Percentiles rank a stretch among this genome's conserved stretches.
Conservation (phyloP, 1,140 invertebrate species). For the Apolygus lucorum region DNA sequence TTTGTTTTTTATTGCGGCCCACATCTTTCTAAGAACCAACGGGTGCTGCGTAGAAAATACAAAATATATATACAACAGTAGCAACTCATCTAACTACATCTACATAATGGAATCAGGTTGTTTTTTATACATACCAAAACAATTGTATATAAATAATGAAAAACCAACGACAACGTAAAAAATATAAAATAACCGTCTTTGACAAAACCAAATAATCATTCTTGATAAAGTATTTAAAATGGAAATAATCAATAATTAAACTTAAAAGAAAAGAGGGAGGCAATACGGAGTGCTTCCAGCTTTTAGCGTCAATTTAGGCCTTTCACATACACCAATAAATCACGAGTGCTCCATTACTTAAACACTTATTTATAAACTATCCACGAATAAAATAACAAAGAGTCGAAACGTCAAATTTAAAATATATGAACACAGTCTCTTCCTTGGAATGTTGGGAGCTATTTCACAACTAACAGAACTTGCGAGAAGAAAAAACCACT, state of each 20-base stretch:
- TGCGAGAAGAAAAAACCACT: too few species aligned
- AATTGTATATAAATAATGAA: too few species aligned
- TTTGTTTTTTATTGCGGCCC: slow-evolving; percentile 15
- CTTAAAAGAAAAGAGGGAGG: background rate
- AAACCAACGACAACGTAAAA: background rate
- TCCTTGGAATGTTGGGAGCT: slow-evolving; percentile 8
- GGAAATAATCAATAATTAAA: background rate
- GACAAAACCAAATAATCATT: background rate
- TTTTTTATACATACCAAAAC: background rate
- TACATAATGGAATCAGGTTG: slow-evolving; percentile 3
- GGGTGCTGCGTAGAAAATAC: slow-evolving; percentile 16
- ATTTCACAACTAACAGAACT: too few species aligned
- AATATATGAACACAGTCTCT: slow-evolving; percentile 8
- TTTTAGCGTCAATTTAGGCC: background rate
- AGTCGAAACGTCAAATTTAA: background rate
- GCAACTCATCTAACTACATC: slow-evolving; percentile 14
- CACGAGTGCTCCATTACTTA: slow-evolving; percentile 10
- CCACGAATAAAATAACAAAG: background rate
- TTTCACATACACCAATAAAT: background rate
- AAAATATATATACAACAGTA: slow-evolving; percentile 17
- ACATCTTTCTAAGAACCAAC: slow-evolving; percentile 15
- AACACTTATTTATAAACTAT: background rate
- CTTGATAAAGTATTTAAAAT: background rate
- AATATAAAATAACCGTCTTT: background rate
- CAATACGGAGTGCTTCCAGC: slow-evolving; percentile 5